phyloP scores from a whole-genome alignment of 1,140 invertebrate genomes.

The Diabrotica undecimpunctata region DNA sequence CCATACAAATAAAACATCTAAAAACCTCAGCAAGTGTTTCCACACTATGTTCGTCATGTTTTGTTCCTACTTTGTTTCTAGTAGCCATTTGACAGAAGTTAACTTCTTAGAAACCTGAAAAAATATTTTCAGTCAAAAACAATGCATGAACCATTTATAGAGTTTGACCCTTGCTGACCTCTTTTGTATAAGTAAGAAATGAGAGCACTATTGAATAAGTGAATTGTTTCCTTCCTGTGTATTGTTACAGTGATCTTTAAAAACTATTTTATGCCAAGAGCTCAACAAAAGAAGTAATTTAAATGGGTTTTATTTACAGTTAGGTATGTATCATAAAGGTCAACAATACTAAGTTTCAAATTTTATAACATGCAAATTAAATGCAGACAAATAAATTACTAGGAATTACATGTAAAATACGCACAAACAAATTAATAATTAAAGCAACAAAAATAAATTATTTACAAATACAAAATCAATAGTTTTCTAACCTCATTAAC shows the following conservation, averaged over 20 bases:
- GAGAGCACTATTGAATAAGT: background rate
- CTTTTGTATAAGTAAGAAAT: background rate
- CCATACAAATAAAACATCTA: conserved; percentile 95
- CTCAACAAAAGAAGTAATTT: background rate
- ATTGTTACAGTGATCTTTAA: background rate
- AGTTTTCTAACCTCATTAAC: conserved; percentile 6
- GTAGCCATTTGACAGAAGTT: conserved; percentile 30
- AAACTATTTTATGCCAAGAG: background rate
- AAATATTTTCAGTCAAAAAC: background rate
- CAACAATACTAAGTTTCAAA: background rate
- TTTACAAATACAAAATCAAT: conserved; percentile 4
- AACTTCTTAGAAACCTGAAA: background rate
- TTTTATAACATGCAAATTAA: background rate
- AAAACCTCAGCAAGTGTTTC: conserved; percentile 87
- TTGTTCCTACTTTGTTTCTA: conserved; percentile 35
- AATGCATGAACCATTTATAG: background rate
- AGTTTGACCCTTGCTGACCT: conserved; percentile 2
- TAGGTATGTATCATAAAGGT: background rate
- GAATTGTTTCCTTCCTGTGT: background rate
- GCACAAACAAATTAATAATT: background rate
- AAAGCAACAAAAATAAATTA: background rate
- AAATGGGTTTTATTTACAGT: background rate
- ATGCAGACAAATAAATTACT: background rate
- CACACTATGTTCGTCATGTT: conserved; percentile 52
- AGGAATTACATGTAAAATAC: background rate